These are phyloP conservation scores for Stictocephala bisonia DNA, from an alignment of 2,888 invertebrate species.

Conservation along the genomic window DNA sequence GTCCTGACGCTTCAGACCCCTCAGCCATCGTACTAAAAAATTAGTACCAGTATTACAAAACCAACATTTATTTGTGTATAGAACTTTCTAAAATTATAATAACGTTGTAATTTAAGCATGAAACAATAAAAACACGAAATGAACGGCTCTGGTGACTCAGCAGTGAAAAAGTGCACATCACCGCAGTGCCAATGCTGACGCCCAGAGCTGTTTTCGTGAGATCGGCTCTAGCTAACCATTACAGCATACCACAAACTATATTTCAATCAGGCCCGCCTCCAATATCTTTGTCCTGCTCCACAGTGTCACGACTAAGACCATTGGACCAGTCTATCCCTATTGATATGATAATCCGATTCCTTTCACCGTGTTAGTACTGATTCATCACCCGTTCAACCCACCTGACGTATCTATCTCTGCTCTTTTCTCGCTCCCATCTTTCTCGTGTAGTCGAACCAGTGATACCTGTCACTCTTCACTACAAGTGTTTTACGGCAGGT, in stretches of 20 bases:
- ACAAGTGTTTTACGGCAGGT: too few relatives aligned
- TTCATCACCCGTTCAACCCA: constrained; percentile 30
- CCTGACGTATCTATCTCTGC: constrained; percentile 37
- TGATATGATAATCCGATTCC: constrained; percentile 30
- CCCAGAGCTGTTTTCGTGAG: neutral
- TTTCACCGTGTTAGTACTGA: constrained; percentile 12
- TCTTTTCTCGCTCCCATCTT: constrained; percentile 35
- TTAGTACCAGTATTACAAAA: too few relatives aligned
- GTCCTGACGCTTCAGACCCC: too few relatives aligned
- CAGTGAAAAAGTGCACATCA: too few relatives aligned
- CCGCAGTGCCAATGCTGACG: too few relatives aligned
- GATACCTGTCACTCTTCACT: constrained; percentile 35
- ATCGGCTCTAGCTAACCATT: neutral
- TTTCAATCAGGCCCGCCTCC: constrained; percentile 30
- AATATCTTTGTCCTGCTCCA: constrained; percentile 9
- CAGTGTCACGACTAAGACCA: neutral
- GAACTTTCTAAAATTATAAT: too few relatives aligned
- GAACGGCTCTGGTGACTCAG: too few relatives aligned
- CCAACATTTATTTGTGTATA: too few relatives aligned
- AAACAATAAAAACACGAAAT: too few relatives aligned
- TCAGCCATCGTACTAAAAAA: too few relatives aligned
- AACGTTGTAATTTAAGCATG: too few relatives aligned
- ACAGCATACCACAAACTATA: constrained; percentile 14
- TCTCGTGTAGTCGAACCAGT: constrained; percentile 3
- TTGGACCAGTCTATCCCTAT: neutral